phyloP scores from a whole-genome alignment of 2,113 vertebrate species.

The Chitala chitala region DNA sequence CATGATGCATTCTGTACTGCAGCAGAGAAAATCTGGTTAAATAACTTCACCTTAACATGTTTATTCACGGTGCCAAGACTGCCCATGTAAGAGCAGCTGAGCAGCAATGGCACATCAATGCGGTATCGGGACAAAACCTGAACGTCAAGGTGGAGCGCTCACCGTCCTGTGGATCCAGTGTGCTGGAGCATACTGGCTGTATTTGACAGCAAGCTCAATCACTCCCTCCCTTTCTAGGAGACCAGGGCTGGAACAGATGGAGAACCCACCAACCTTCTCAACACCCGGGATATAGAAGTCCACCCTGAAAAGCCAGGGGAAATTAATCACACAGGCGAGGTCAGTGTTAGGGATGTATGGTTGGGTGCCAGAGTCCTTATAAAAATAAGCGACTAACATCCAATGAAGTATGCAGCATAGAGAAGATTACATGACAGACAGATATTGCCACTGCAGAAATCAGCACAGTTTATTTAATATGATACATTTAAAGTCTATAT shows the following conservation, averaged over 20 bases:
- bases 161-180: conserved; percentile 86
- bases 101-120: neutral
- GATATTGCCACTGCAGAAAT: neutral
- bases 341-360: neutral
- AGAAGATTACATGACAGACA: neutral
- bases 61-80: neutral
- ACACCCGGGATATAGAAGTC: conserved; percentile 89
- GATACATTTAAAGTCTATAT: neutral
- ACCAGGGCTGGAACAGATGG: conserved; percentile 87
- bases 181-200: conserved; percentile 76
- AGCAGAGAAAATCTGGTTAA: too few relatives aligned
- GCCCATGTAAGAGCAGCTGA: too few relatives aligned
- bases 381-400: neutral
- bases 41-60: too few relatives aligned
- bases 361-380: neutral
- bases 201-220: conserved; percentile 87
- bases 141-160: conserved; percentile 28
- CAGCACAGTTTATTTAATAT: neutral
- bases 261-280: conserved; percentile 85
- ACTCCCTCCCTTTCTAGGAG: conserved; percentile 72
- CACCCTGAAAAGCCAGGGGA: conserved; percentile 66
- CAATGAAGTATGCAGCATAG: neutral
- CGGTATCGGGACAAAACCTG: neutral
- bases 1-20: too few relatives aligned
- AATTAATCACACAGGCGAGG: conserved; percentile 18